Conservation (phyloP, 2,888 invertebrate genomes). For the Conomelus anceps region DNA sequence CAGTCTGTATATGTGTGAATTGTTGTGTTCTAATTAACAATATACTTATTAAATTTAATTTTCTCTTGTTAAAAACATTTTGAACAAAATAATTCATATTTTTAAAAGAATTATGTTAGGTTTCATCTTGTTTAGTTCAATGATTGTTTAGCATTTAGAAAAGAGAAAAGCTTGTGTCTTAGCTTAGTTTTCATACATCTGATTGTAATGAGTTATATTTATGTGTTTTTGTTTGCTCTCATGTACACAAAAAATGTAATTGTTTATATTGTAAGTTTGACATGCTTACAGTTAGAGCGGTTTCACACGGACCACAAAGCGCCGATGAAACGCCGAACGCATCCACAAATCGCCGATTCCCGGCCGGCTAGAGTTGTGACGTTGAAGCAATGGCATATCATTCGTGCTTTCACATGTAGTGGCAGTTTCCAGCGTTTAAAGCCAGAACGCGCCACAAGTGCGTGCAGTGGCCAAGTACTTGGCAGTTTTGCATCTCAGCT, state of each 20-base stretch:
- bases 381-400: no score
- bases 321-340: no score
- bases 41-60: neutral
- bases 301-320: no score
- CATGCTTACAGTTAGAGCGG: neutral
- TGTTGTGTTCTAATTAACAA: neutral
- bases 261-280: neutral
- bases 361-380: no score
- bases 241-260: neutral
- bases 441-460: no score
- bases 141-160: neutral
- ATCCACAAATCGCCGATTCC: no score
- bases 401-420: no score
- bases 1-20: neutral
- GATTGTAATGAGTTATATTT: neutral
- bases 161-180: neutral
- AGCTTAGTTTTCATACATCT: neutral
- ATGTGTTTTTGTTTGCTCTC: neutral
- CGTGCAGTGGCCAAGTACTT: no score
- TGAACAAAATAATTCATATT: neutral
- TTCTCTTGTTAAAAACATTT: neutral
- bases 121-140: neutral
- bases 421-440: no score
- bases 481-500: no score
- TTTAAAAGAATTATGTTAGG: neutral